Percentiles rank a stretch among this genome's conserved stretches.
Evolutionary conservation across 2,888 invertebrate genomes (phyloP).

Genomic region (Napeogenes sylphis): DNA sequence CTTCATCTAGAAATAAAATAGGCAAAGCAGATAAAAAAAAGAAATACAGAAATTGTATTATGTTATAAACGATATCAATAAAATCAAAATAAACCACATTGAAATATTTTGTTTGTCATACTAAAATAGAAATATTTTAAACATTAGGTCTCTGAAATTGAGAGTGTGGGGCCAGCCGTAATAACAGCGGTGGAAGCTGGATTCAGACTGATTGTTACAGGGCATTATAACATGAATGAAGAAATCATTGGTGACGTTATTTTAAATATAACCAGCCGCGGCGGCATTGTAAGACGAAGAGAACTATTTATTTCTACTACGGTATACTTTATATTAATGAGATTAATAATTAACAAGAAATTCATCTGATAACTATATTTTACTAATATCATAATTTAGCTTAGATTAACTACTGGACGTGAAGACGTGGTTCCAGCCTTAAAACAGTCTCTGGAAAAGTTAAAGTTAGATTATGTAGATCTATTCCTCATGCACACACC

Average conservation of each 20-base stretch:
- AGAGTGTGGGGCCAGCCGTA: background rate
- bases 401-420: background rate
- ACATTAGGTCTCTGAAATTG: too few species aligned
- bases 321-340: constrained; percentile 36
- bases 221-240: constrained; percentile 28
- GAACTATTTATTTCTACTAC: constrained; percentile 60
- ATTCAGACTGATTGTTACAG: constrained; percentile 60
- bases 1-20: too few species aligned
- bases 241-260: constrained; percentile 35
- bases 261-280: constrained; percentile 55
- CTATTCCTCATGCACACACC: constrained; percentile 13
- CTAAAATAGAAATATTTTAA: too few species aligned
- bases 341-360: background rate
- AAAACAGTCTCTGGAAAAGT: constrained; percentile 5
- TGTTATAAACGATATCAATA: too few species aligned
- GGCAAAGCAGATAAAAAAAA: too few species aligned
- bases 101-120: too few species aligned
- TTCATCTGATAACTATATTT: background rate
- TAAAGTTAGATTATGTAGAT: constrained; percentile 24
- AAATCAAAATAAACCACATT: too few species aligned
- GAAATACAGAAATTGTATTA: too few species aligned
- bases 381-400: background rate
- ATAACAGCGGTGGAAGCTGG: constrained; percentile 51
- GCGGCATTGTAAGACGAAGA: constrained; percentile 64
- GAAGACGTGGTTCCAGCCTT: constrained; percentile 38